Conservation (phyloP, 2,797 vertebrate genomes). For the Hephaestus fuliginosus region DNA sequence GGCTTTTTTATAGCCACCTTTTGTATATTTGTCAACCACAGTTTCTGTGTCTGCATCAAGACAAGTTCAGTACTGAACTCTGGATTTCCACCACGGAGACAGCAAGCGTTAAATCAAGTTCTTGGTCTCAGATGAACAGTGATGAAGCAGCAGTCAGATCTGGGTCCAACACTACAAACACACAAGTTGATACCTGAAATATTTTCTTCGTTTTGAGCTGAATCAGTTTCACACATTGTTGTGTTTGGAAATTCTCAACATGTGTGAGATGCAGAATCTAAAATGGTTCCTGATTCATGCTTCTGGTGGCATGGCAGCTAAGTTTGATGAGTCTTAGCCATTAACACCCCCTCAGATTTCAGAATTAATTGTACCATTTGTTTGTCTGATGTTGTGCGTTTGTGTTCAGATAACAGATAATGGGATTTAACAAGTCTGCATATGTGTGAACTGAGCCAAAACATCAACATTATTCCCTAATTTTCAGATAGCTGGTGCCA, state of each 20-base stretch:
- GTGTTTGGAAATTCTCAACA: neutral
- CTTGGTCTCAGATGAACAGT: constrained; percentile 1
- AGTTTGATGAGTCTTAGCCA: no score
- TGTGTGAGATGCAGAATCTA: neutral
- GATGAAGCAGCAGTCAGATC: constrained; percentile 18
- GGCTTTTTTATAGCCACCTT: no score
- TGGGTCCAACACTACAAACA: neutral
- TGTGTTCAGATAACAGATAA: neutral
- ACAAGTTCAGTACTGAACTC: neutral
- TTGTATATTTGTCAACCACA: no score
- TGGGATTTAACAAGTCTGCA: neutral
- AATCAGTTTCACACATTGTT: neutral
- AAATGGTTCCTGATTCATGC: no score
- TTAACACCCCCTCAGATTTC: neutral
- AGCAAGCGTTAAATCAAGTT: neutral
- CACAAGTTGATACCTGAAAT: neutral
- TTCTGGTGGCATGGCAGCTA: neutral
- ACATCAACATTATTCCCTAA: neutral
- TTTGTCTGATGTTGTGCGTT: neutral
- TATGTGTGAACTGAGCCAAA: neutral
- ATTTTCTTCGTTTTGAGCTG: neutral
- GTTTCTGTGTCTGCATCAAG: no score
- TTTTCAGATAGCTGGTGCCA: neutral
- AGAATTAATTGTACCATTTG: neutral
- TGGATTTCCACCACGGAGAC: neutral